phyloP scores from a whole-genome alignment of 2,797 vertebrate genomes.

The Acridotheres tristis region DNA sequence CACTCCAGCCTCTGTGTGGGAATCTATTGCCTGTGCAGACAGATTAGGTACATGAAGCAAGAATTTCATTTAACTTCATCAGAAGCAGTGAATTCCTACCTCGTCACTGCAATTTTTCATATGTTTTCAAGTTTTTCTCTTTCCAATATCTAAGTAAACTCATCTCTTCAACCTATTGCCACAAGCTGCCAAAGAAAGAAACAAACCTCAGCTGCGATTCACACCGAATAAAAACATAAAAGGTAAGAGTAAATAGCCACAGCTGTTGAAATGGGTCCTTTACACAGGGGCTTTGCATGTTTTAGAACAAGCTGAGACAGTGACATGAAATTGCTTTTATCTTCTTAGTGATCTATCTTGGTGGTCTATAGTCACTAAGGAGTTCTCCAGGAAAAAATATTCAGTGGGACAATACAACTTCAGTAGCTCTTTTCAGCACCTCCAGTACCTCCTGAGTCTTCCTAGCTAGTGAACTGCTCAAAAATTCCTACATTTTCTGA shows the following conservation, averaged over 20 bases:
- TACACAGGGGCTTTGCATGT: neutral
- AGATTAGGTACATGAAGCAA: neutral
- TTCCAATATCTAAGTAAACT: neutral
- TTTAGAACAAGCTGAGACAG: neutral
- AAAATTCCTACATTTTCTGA: neutral
- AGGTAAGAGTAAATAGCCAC: conserved; percentile 24
- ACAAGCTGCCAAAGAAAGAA: neutral
- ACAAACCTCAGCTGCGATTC: neutral
- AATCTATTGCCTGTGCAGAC: neutral
- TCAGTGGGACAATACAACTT: neutral
- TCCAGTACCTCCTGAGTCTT: neutral
- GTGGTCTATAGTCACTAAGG: neutral
- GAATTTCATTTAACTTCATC: conserved; percentile 31
- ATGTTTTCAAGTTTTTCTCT: conserved; percentile 11
- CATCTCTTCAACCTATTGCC: neutral
- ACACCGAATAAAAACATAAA: conserved; percentile 31
- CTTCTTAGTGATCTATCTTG: neutral
- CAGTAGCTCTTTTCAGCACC: neutral
- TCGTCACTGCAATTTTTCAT: conserved; percentile 38
- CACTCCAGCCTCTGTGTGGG: neutral
- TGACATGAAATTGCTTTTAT: neutral
- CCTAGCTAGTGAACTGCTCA: neutral
- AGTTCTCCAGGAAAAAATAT: neutral
- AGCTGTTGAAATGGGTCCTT: neutral
- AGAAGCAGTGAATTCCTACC: conserved; percentile 16